Evolutionary conservation across 2,113 vertebrate genomes (phyloP), one percentile per base, ranked within the genome.

Genomic region (Thalassoma bifasciatum): DNA sequence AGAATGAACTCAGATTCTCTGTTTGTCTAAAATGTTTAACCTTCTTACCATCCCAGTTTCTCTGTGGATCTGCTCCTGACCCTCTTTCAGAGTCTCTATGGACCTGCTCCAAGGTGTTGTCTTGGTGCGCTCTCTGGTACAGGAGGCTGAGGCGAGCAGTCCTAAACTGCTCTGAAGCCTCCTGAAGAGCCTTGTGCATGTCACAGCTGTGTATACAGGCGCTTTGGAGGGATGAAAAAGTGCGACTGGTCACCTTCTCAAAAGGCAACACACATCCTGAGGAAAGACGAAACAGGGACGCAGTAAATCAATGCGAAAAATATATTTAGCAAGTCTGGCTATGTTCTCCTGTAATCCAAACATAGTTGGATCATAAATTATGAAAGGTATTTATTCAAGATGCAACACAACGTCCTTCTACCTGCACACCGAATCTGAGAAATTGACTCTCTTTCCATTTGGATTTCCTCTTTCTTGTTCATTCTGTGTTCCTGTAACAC

Each of bases 201-300:
- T 91, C 89, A 66, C 92, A 93, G 78, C 65, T 86, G 78, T 87
- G 75, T 49, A 6, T 53, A 64, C 79, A 86, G 38, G 85, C 72
- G 34, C 69, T 81, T 52, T 87, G 86, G 36, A 91, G 62, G 13
- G 66, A 77, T 0, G 67, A 62, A 77, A 89, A 92, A 24, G 58
- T 90, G 38, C 70, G 87, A 74, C 92, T 93, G 72, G 66, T 91
- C 66, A 91, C 84, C 47, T 84, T 69, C 17, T 78, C 83, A 64
- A 92, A 93, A 24, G 79, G 34, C 62, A 93, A 38, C 61, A 90
- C 78, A 50, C 92, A 93, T 60, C 84, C 91, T 93, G n/a, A 56
- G 64, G 23, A 47, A 8, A 72, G 22, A 60, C 12, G 56, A 14
- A 54, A 36, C 30, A 58, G 0, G 2, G 5, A 40, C 23, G 19